phyloP scores from a whole-genome alignment of 2,113 vertebrate species.

The Cervus canadensis region DNA sequence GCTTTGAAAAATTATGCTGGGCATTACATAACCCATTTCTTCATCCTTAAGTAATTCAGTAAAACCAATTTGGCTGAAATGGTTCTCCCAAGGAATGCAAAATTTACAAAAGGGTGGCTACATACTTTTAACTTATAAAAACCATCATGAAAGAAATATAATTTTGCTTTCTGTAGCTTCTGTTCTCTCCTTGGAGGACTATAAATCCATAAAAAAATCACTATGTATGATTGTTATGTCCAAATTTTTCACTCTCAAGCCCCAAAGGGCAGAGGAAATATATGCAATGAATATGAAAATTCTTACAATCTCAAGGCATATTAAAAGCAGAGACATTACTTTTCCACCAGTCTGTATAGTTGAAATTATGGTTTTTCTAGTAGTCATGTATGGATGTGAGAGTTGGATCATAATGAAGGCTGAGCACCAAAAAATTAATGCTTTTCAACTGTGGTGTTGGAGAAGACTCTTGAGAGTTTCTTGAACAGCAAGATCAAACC shows the following conservation, averaged over 20 bases:
- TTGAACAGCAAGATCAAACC: too few relatives aligned
- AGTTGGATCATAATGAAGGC: too few relatives aligned
- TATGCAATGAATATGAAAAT: background rate
- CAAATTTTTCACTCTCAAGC: background rate
- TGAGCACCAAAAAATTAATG: too few relatives aligned
- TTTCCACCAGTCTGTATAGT: too few relatives aligned
- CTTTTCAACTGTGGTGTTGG: too few relatives aligned
- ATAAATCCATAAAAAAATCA: background rate
- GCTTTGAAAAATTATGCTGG: background rate
- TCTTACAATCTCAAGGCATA: background rate
- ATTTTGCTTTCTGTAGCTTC: background rate
- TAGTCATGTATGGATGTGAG: too few relatives aligned
- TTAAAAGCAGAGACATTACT: too few relatives aligned
- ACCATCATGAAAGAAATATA: background rate
- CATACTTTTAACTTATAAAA: slow-evolving; percentile 2
- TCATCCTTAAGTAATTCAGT: slow-evolving; percentile 23
- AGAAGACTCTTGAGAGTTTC: too few relatives aligned
- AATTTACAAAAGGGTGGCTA: background rate
- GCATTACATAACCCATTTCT: background rate
- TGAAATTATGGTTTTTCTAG: too few relatives aligned
- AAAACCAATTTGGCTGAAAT: slow-evolving; percentile 16
- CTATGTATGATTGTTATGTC: background rate
- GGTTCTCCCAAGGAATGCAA: background rate
- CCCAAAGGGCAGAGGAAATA: background rate
- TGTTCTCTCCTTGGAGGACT: background rate